Base-by-base conservation (phyloP, 2,113 vertebrate species). In the Festucalex cinctus region DNA sequence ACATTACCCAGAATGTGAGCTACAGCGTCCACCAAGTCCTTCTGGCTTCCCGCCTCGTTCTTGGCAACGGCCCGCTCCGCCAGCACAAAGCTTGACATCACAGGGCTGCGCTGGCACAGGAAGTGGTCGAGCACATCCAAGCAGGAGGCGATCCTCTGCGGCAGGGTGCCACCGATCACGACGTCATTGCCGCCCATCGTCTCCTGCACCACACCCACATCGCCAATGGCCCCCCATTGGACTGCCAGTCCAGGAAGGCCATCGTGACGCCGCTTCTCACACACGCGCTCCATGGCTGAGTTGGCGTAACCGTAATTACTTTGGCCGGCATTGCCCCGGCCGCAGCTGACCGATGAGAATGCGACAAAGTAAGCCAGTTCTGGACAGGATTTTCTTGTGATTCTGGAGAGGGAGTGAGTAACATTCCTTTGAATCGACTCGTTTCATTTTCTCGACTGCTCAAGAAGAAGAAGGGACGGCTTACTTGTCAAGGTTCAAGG, bases 241-340 rank as follows among this genome's bases (percentile, higher is more conserved):
- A 99, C 77, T 0, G 96, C 96, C 24, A 99, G 87, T 26, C 93
- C 97, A 36, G 97, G 94, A 3, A 98, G 88, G 20, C 92, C 90
- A 3, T 97, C 93, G 0, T 91, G 85, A 9, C 32, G 73, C 2
- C 97, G 91, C 81, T 93, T 91, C 85, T 99, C 97, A 36, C 97
- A 99, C 57, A 99, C 91, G 0, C 97, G 95, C 75, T 99, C 97
- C 97, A 99, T 99, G 65, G 93, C 77, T 3, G 97, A 98, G 91
- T 99, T 99, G 74, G 97, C 97, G 14, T 95, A 99, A 41, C 96
- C 97, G 0, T 99, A 99, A 90, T 97, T 99, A 76, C 91, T 95
- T 74, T 99, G 97, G 19, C 97, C 95, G 0, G 93, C 93, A 0
- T 98, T 98, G 63, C 97, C 97, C 28, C 93, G 94, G 51, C 97